Conservation (phyloP, 1,140 invertebrate genomes). For the Araneus ventricosus region DNA sequence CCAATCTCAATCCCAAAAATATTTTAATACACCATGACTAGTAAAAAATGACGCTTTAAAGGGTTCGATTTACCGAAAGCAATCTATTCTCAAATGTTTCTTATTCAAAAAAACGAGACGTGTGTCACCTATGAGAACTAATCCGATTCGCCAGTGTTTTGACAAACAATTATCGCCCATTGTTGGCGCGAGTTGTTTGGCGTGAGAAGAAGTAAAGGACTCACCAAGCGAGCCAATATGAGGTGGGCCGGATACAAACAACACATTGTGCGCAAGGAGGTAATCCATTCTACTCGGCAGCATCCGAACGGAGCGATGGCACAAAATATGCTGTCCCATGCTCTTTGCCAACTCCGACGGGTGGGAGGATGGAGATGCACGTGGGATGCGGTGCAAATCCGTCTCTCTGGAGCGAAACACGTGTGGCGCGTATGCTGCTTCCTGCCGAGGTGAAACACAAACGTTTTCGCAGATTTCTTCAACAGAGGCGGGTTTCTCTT, state of each 20-base stretch:
- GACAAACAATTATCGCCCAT: background rate
- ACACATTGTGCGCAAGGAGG: constrained; percentile 59
- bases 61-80: no score
- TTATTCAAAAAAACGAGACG: no score
- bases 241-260: constrained; percentile 70
- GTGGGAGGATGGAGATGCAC: constrained; percentile 31
- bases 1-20: no score
- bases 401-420: background rate
- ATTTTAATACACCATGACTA: no score
- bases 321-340: constrained; percentile 47
- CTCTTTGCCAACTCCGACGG: constrained; percentile 36
- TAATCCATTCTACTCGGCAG: constrained; percentile 55
- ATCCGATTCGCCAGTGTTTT: background rate
- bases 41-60: no score
- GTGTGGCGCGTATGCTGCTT: background rate
- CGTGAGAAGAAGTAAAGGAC: constrained; percentile 58
- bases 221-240: constrained; percentile 72
- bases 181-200: constrained; percentile 62
- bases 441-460: background rate
- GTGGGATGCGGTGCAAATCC: background rate
- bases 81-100: no score
- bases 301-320: constrained; percentile 36
- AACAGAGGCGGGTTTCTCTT: no score
- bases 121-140: no score
- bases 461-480: no score